Evolutionary conservation across 1,140 invertebrate genomes (phyloP).

Genomic region (Eupristina koningsbergeri): DNA sequence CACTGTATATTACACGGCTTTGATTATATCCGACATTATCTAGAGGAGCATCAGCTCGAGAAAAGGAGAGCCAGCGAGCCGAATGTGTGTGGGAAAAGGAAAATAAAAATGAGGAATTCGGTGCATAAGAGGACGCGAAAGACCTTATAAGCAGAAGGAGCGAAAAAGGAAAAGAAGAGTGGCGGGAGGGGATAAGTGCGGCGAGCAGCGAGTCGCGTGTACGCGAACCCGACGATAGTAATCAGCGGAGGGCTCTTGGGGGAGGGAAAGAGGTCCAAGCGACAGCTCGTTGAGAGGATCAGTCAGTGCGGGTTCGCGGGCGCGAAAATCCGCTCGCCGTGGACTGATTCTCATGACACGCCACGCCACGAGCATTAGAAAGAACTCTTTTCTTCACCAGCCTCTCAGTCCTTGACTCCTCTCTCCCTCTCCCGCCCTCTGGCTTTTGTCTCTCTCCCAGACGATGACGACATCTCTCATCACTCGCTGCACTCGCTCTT

Average conservation of each 20-base stretch:
- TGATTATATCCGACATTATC: constrained; percentile 34
- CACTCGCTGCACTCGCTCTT: constrained; percentile 29
- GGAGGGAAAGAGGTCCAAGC: constrained; percentile 55
- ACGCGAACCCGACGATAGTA: constrained; percentile 59
- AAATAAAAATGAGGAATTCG: constrained; percentile 57
- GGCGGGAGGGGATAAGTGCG: background rate
- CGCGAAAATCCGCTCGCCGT: constrained; percentile 48
- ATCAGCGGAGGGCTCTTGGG: constrained; percentile 57
- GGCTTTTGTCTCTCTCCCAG: constrained; percentile 14
- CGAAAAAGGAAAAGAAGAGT: no score
- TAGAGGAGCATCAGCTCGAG: background rate
- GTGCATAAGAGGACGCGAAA: constrained; percentile 28
- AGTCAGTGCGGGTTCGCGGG: constrained; percentile 58
- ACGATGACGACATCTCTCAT: constrained; percentile 32
- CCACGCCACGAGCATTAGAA: constrained; percentile 8
- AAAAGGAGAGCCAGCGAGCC: constrained; percentile 14
- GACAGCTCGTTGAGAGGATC: constrained; percentile 68
- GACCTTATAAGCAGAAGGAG: no score
- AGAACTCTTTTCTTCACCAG: constrained; percentile 4
- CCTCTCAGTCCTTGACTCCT: constrained; percentile 18
- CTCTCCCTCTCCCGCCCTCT: constrained; percentile 3
- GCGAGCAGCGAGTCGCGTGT: background rate
- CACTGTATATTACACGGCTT: background rate
- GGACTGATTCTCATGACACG: constrained; percentile 24
- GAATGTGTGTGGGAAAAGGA: no score